Base-by-base conservation (phyloP, 2,113 vertebrate species). In the Phyllostomus discolor region DNA sequence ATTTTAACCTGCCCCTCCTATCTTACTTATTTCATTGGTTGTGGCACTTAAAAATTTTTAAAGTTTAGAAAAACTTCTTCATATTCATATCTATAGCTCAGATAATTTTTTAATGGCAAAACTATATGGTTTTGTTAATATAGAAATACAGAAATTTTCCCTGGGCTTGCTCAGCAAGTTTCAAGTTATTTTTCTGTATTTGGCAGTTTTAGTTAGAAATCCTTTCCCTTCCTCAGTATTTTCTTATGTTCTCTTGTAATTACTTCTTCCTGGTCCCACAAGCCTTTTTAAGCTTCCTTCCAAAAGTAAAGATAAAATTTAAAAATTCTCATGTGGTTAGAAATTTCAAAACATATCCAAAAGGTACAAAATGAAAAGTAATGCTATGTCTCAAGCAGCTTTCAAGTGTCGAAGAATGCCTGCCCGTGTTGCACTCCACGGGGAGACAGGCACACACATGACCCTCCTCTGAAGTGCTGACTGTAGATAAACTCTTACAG, bases 271-370 rank as follows among this genome's bases (percentile, higher is more conserved):
- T 92, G 50, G 72, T 80, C 76, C 50, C 33, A 82, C 1, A 92
- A 67, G 57, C 16, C 46, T 94, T 35, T 78, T 88, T 26, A 90
- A 38, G 46, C 62, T 96, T 95, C 28, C n/a, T 78, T 92, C 46
- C 38, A 70, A 97, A 96, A 84, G 15, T 59, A 88, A 94, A 97
- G 22, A 90, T 84, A 41, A 62, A 31, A 41, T 43, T 43, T 19
- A 57, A 73, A 80, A 91, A 57, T 90, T 92, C 16, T 96, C 81
- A 93, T 48, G 24, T 57, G 24, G 28, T 83, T 79, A 92, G 64
- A 94, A 83, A 73, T 96, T 96, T 98, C 41, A 97, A 96, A 97
- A 90, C n/a, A 93, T 67, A 80, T 19, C 38, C 48, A 84, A 94
- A 89, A 81, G 75, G 19, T 85, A 93, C 43, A 92, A 96, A 96